A percentile compares a stretch with the other conserved stretches of the same genome.
Conservation (phyloP, 2,888 invertebrate species). For the Phaedon cochleariae region DNA sequence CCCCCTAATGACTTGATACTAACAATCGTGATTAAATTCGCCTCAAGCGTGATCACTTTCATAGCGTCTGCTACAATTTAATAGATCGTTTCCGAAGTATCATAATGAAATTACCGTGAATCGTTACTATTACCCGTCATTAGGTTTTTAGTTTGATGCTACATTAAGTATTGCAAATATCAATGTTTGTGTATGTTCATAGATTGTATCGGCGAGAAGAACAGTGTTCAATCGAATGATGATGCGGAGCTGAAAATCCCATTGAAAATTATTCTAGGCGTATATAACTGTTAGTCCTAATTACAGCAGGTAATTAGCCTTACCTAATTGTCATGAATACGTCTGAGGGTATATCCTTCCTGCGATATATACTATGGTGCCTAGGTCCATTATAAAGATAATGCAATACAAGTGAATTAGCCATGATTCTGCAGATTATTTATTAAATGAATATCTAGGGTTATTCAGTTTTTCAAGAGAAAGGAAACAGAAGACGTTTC, state of each 20-base stretch:
- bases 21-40: constrained; percentile 39
- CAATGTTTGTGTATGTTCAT: neutral
- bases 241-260: neutral
- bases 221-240: neutral
- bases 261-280: neutral
- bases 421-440: too few relatives aligned
- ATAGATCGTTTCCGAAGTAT: constrained; percentile 28
- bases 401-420: too few relatives aligned
- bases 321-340: neutral
- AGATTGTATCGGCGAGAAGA: neutral
- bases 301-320: neutral
- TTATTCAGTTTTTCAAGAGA: too few relatives aligned
- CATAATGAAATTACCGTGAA: constrained; percentile 31
- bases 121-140: constrained; percentile 26
- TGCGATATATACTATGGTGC: too few relatives aligned
- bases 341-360: neutral
- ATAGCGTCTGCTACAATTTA: constrained; percentile 32
- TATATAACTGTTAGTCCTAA: neutral
- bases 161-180: too few relatives aligned
- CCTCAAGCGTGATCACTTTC: constrained; percentile 34
- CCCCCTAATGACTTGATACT: constrained; percentile 40
- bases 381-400: too few relatives aligned
- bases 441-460: too few relatives aligned
- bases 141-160: neutral
- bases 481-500: too few relatives aligned